These are phyloP conservation scores for Rhamnusium bicolor DNA, from an alignment of 2,888 invertebrate species.

Conservation along the genomic window DNA sequence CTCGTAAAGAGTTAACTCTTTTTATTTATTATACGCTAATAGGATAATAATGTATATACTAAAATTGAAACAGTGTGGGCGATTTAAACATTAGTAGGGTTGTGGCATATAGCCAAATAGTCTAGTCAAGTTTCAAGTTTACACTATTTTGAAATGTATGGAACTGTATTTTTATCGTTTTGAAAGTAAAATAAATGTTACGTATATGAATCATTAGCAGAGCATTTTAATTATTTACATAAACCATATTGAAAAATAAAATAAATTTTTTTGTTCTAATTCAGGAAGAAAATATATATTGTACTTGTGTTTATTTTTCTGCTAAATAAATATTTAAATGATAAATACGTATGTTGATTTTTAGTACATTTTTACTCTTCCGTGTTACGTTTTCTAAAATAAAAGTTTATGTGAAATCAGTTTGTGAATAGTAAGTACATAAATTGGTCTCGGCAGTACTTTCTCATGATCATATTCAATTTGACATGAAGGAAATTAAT, in stretches of 20 bases:
- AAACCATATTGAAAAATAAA: not conserved
- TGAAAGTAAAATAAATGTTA: not conserved
- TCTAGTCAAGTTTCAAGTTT: slow-evolving; percentile 8
- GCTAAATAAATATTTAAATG: no score
- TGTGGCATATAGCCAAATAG: slow-evolving; percentile 9
- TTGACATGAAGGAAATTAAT: no score
- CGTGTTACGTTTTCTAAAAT: no score
- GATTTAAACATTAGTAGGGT: not conserved
- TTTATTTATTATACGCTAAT: slow-evolving; percentile 14
- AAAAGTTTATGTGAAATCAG: no score
- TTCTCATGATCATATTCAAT: no score
- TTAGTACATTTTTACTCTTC: no score
- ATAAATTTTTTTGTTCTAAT: not conserved
- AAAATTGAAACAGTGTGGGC: slow-evolving; percentile 17
- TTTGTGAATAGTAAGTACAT: no score
- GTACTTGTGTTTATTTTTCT: no score
- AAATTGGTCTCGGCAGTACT: no score
- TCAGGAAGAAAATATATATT: no score
- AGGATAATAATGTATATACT: slow-evolving; percentile 14
- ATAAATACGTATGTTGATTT: no score
- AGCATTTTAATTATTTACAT: not conserved
- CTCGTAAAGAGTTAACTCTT: not conserved
- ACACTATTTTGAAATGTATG: slow-evolving; percentile 1
- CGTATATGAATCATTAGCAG: not conserved
- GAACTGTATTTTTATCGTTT: slow-evolving; percentile 5